Conservation (phyloP, 2,797 vertebrate genomes). For the Sebastes kiyomatsui region DNA sequence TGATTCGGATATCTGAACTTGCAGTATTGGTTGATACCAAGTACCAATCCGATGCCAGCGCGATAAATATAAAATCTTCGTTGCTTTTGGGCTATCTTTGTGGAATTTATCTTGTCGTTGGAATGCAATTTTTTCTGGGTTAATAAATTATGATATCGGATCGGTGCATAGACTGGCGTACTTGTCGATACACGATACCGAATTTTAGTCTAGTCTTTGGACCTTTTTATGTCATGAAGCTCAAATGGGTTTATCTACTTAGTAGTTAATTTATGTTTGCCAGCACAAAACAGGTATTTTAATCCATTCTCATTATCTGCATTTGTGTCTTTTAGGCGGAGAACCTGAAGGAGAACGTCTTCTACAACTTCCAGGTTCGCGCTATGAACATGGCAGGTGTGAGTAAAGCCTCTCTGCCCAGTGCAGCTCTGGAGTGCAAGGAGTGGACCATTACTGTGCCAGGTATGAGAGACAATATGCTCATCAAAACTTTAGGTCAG, state of each 20-base stretch:
- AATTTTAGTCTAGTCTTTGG: neutral
- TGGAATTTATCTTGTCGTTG: no score
- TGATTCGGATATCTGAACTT: no score
- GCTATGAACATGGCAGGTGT: constrained; percentile 93
- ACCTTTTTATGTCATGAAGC: neutral
- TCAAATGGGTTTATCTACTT: neutral
- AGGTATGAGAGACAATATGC: constrained; percentile 78
- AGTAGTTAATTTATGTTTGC: neutral
- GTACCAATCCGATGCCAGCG: no score
- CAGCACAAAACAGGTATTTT: neutral
- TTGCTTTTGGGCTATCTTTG: no score
- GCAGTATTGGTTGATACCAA: no score
- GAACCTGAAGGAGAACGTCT: constrained; percentile 92
- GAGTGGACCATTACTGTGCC: constrained; percentile 97
- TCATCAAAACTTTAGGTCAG: neutral
- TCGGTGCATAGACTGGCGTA: no score
- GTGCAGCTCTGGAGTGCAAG: constrained; percentile 89
- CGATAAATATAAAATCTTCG: no score
- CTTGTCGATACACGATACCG: rapidly evolving
- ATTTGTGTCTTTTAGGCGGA: constrained; percentile 82
- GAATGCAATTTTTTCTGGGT: no score
- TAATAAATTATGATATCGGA: no score
- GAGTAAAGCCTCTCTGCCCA: constrained; percentile 85
- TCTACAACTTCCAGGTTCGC: constrained; percentile 95
- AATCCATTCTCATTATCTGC: neutral